Evolutionary conservation across 1,140 invertebrate genomes (phyloP).

Genomic region (Bombus ignitus): DNA sequence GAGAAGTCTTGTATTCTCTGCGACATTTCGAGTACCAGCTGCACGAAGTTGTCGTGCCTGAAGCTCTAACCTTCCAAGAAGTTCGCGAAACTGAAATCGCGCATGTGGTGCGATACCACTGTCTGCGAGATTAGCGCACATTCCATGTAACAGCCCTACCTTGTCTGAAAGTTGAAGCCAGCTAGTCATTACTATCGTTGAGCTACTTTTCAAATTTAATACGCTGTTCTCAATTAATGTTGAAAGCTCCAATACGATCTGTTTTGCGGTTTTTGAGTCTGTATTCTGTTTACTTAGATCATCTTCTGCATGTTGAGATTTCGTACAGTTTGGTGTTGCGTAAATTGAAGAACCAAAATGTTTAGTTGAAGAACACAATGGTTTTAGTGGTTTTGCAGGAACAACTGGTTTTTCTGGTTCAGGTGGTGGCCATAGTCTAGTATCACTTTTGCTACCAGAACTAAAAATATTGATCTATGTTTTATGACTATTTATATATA

Average conservation of each 20-base stretch:
- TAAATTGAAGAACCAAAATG: slow-evolving; percentile 83
- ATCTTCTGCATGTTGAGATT: slow-evolving; percentile 62
- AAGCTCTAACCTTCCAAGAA: slow-evolving; percentile 90
- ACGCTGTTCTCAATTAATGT: slow-evolving; percentile 87
- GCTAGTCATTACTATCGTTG: slow-evolving; percentile 85
- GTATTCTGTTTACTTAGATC: slow-evolving; percentile 62
- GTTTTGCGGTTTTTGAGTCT: slow-evolving; percentile 81
- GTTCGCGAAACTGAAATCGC: slow-evolving; percentile 94
- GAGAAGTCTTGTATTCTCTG: slow-evolving; percentile 87
- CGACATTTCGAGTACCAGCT: slow-evolving; percentile 87
- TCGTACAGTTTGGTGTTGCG: slow-evolving; percentile 83
- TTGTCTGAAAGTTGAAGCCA: slow-evolving; percentile 94
- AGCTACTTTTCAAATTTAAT: slow-evolving; percentile 85
- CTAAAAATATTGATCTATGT: slow-evolving; percentile 13
- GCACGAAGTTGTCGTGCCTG: slow-evolving; percentile 90
- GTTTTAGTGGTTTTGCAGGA: slow-evolving; percentile 85
- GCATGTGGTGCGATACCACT: slow-evolving; percentile 91
- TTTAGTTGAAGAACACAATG: slow-evolving; percentile 77
- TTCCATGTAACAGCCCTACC: slow-evolving; percentile 89
- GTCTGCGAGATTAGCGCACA: slow-evolving; percentile 89
- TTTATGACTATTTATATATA: not conserved
- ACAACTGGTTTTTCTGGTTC: slow-evolving; percentile 88
- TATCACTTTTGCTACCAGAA: slow-evolving; percentile 82
- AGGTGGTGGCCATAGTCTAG: slow-evolving; percentile 84
- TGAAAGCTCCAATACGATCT: slow-evolving; percentile 88